Conservation (phyloP, 2,113 vertebrate genomes). For the Edolisoma coerulescens region DNA sequence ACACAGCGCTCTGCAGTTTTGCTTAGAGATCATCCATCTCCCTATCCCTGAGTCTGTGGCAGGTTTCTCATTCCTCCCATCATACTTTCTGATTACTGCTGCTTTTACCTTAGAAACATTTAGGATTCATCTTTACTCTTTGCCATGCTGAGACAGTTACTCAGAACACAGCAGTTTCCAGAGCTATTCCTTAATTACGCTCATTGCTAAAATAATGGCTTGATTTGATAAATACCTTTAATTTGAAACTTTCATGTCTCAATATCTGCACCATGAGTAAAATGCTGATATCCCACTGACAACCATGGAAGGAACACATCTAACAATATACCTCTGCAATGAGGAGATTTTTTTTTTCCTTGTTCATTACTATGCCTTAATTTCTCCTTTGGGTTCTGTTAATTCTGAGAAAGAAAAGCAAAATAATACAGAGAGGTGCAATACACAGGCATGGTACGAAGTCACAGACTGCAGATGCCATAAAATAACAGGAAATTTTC, state of each 20-base stretch:
- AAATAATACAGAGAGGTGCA: not conserved
- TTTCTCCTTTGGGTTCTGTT: not conserved
- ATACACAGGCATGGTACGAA: not conserved
- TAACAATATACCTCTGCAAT: not conserved
- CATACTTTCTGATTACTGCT: not conserved
- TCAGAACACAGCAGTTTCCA: not conserved
- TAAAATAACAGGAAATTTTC: not conserved
- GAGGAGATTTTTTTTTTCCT: not conserved
- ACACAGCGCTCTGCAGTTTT: rapidly evolving
- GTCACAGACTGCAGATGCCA: not conserved
- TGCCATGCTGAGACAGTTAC: not conserved
- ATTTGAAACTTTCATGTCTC: slow-evolving; percentile 11
- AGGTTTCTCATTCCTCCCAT: not conserved
- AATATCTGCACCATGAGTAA: not conserved
- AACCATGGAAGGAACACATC: not conserved
- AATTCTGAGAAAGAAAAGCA: not conserved
- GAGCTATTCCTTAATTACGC: not conserved
- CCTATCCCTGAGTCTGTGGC: not conserved
- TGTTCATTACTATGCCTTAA: not conserved
- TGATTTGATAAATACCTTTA: slow-evolving; percentile 44
- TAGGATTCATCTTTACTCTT: not conserved
- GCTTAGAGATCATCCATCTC: not conserved
- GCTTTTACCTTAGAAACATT: not conserved
- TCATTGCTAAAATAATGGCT: slow-evolving; percentile 5
- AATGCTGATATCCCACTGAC: not conserved